phyloP scores from a whole-genome alignment of 2,888 invertebrate species.

The Amorpha juglandis region DNA sequence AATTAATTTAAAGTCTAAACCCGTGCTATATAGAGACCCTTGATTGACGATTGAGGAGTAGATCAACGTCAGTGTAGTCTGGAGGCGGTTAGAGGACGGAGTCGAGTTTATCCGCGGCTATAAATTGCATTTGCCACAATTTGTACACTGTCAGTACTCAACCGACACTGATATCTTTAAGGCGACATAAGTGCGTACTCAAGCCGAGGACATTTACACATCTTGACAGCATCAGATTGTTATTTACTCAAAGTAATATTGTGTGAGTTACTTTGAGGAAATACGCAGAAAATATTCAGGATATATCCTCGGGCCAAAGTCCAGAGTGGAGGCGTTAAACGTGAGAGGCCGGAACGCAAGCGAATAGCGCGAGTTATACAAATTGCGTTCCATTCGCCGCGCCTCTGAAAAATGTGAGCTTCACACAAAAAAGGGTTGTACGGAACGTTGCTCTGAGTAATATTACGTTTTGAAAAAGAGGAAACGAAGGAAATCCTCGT shows the following conservation, averaged over 20 bases:
- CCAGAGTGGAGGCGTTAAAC: conserved; percentile 23
- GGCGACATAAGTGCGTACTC: background rate
- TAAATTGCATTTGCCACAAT: conserved; percentile 59
- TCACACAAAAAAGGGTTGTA: conserved; percentile 62
- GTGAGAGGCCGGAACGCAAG: conserved; percentile 35
- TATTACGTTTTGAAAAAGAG: conserved; percentile 59
- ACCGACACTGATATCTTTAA: conserved; percentile 2
- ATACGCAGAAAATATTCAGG: background rate
- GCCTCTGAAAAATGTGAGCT: conserved; percentile 67
- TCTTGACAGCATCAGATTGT: conserved; percentile 8
- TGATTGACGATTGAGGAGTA: conserved; percentile 51
- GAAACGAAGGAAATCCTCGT: conserved; percentile 51
- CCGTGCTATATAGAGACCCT: conserved; percentile 36
- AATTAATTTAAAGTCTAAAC: conserved; percentile 41
- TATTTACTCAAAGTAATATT: conserved; percentile 6
- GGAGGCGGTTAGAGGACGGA: conserved; percentile 40
- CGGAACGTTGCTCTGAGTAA: conserved; percentile 53
- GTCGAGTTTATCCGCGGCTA: conserved; percentile 50
- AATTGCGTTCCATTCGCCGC: conserved; percentile 67
- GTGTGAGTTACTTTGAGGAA: background rate
- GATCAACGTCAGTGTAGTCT: conserved; percentile 42
- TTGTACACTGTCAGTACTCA: conserved; percentile 43
- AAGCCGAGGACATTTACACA: background rate
- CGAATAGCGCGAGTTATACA: conserved; percentile 56
- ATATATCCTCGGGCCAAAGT: conserved; percentile 5